A percentile compares a stretch with the other conserved stretches of the same genome.
Evolutionary conservation across 2,797 vertebrate genomes (phyloP).

Genomic region (Sebastes umbrosus): DNA sequence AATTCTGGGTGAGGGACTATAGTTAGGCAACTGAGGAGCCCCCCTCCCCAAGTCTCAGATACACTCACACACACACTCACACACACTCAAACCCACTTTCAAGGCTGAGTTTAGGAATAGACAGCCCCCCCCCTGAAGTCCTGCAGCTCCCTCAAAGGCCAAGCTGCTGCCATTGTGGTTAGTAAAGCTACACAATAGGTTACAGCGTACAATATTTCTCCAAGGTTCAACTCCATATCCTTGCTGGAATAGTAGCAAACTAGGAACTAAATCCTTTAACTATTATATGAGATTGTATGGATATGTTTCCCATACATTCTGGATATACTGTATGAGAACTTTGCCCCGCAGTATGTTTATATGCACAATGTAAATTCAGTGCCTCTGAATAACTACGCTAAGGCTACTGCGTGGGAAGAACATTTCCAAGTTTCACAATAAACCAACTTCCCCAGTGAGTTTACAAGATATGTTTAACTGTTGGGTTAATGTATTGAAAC

Average conservation of each 20-base stretch:
- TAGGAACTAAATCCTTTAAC: background rate
- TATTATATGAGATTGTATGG: background rate
- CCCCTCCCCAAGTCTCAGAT: conserved; percentile 33
- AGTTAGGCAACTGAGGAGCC: conserved; percentile 67
- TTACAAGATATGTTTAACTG: background rate
- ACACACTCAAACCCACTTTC: conserved; percentile 49
- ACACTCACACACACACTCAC: background rate
- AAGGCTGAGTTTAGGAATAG: conserved; percentile 64
- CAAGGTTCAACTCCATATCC: conserved; percentile 22
- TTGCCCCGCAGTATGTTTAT: background rate
- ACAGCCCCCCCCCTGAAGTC: conserved; percentile 78
- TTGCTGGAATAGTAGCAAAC: background rate
- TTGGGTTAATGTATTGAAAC: background rate
- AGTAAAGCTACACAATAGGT: conserved; percentile 56
- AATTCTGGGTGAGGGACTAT: conserved; percentile 82
- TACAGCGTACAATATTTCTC: conserved; percentile 39
- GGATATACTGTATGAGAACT: background rate
- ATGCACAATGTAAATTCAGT: background rate
- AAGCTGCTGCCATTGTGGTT: conserved; percentile 53
- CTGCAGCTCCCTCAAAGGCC: conserved; percentile 76
- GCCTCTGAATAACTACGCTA: background rate
- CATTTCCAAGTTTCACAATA: background rate
- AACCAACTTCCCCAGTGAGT: background rate
- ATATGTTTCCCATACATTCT: background rate
- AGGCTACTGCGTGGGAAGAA: background rate